Evolutionary conservation across 2,113 vertebrate genomes (phyloP), one percentile per base, ranked within the genome.

Genomic region (Nyctereutes procyonoides): DNA sequence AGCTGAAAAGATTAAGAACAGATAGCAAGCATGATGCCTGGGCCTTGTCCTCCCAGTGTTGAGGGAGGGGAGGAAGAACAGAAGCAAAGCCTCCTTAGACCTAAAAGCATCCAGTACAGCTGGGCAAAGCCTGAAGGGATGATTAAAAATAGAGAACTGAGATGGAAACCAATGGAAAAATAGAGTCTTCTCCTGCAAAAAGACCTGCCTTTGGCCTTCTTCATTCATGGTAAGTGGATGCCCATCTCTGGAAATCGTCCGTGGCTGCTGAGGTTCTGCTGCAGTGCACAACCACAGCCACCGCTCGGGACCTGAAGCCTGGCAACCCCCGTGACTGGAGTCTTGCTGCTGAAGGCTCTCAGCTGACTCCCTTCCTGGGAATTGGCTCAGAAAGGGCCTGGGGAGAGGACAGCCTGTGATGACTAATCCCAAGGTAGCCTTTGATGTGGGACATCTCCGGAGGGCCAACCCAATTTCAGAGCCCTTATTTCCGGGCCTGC

Each of bases 1-100:
- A 95, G 38, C 96, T 43, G 88, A 51, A 86, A 94, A 93, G 93
- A 93, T 97, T 88, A 90, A 86, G 77, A 88, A 16, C 73, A 79
- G 67, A 71, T 10, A 43, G 55, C 10, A 56, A 87, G 56, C 51
- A 6, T 8, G 26, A 4, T 3, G 20, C 38, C 38, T 88, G 16
- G 0, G 83, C 15, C 85, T 96, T 24, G 13, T 1, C 11, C 67
- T n/a, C 16, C 8, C 48, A 2, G 26, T 51, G 19, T 19, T 22
- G 30, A 53, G 83, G 85, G 28, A 12, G n/a, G 55, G 35, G 16
- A 35, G 15, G 28, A 22, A 51, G 58, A 17, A 38, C 28, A 83
- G 35, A 74, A 0, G 4, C 10, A 58, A 43, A 69, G 7, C 15
- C 43, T 87, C 32, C n/a, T 30, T 19, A 79, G 43, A 91, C 51